Conservation (phyloP, 2,888 invertebrate species). For the Coleophora flavipennella region DNA sequence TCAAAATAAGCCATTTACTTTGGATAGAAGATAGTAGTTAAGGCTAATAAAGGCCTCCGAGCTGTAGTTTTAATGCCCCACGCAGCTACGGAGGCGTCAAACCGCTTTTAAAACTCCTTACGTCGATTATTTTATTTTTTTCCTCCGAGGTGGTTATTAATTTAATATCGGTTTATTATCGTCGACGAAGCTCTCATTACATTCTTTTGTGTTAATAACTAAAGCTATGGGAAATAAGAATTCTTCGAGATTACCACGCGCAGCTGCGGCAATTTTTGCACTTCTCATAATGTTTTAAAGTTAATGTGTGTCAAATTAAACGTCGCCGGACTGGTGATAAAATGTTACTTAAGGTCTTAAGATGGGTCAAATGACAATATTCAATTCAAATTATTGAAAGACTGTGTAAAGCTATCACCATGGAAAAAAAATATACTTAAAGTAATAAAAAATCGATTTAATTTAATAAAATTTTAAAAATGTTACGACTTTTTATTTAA, state of each 20-base stretch:
- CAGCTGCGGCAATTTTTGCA: slow-evolving; percentile 22
- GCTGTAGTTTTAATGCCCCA: too few species aligned
- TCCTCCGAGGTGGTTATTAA: slow-evolving; percentile 24
- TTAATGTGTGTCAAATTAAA: slow-evolving; percentile 24
- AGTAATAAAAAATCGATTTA: too few species aligned
- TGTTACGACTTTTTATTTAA: too few species aligned
- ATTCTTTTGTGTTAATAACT: slow-evolving; percentile 34
- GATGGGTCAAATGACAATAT: too few species aligned
- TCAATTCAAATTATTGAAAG: too few species aligned
- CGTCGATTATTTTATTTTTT: slow-evolving; percentile 22
- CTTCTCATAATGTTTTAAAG: slow-evolving; percentile 18
- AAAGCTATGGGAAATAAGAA: slow-evolving; percentile 19
- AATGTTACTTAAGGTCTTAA: too few species aligned
- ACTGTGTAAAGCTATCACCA: too few species aligned
- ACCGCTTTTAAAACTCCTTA: slow-evolving; percentile 10
- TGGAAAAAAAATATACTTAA: too few species aligned
- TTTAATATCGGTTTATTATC: slow-evolving; percentile 38
- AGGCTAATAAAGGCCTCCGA: too few species aligned
- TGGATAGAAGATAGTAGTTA: too few species aligned
- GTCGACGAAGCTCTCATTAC: slow-evolving; percentile 31
- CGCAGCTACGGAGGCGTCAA: slow-evolving; percentile 4
- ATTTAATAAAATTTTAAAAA: too few species aligned
- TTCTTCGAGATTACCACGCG: slow-evolving; percentile 18
- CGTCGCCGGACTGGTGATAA: neutral
- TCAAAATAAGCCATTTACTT: too few species aligned